These are phyloP conservation scores for Anthrax anthrax DNA, from an alignment of 2,888 invertebrate species.

Conservation along the genomic window DNA sequence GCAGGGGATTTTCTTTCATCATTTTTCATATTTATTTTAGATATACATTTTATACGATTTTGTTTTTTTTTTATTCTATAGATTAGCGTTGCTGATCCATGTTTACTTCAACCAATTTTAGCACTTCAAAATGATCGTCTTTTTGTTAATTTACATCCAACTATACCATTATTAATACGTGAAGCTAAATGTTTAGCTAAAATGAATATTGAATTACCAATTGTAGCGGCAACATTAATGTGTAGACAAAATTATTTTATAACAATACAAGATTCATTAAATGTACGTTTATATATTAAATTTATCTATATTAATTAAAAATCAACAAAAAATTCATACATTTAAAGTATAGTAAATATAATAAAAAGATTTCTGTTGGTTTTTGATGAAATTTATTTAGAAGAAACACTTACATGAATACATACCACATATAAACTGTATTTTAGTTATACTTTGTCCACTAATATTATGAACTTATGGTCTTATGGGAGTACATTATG, in stretches of 20 bases:
- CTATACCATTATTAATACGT: conserved; percentile 58
- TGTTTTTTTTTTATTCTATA: conserved; percentile 5
- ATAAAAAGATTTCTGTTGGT: no score
- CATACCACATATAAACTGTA: no score
- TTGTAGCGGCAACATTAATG: conserved; percentile 64
- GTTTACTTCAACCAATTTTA: conserved; percentile 29
- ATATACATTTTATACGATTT: neutral
- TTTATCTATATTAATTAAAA: neutral
- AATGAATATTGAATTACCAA: conserved; percentile 64
- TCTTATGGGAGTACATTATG: no score
- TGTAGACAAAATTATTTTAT: conserved; percentile 64
- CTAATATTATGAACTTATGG: no score
- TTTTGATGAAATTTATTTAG: no score
- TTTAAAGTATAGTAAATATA: no score
- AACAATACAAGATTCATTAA: conserved; percentile 58
- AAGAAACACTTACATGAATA: no score
- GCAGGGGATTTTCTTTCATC: no score
- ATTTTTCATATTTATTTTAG: neutral
- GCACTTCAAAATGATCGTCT: conserved; percentile 42
- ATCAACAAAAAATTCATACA: no score
- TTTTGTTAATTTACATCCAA: conserved; percentile 62
- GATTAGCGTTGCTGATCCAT: conserved; percentile 32
- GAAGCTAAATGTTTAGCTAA: conserved; percentile 78
- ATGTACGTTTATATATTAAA: conserved; percentile 37
- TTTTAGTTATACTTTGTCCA: no score